Evolutionary conservation across 2,888 invertebrate genomes (phyloP).

Genomic region (Nebria salina): DNA sequence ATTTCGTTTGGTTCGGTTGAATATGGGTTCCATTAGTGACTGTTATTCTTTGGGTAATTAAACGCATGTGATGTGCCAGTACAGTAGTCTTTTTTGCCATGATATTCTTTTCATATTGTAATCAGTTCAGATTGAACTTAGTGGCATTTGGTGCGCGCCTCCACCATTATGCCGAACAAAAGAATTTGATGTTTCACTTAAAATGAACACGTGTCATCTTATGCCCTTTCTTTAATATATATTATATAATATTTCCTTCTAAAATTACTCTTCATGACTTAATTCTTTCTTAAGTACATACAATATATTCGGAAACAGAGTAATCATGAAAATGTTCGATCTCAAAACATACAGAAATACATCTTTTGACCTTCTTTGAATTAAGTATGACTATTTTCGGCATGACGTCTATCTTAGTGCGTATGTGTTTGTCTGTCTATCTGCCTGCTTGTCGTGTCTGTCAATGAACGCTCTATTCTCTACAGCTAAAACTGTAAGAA

Average conservation of each 20-base stretch:
- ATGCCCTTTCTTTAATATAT: background rate
- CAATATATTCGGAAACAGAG: too few species aligned
- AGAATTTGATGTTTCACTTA: background rate
- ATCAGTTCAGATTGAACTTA: slow-evolving; percentile 49
- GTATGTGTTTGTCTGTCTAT: too few species aligned
- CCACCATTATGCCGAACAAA: background rate
- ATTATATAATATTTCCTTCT: background rate
- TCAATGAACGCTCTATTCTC: too few species aligned
- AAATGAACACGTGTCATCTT: background rate
- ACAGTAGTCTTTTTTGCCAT: slow-evolving; percentile 49
- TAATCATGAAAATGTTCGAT: too few species aligned
- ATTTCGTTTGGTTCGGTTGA: background rate
- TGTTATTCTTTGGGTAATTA: slow-evolving; percentile 55
- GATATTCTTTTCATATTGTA: slow-evolving; percentile 60
- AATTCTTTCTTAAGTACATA: too few species aligned
- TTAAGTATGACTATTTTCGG: too few species aligned
- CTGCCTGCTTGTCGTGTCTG: too few species aligned
- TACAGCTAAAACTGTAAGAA: too few species aligned
- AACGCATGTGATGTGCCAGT: slow-evolving; percentile 51
- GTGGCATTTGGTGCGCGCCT: background rate
- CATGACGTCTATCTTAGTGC: too few species aligned
- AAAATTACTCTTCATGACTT: background rate
- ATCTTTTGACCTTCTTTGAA: too few species aligned
- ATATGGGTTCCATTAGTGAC: slow-evolving; percentile 11
- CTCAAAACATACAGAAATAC: too few species aligned